Conservation (phyloP, 2,797 vertebrate species). For the Chelon auratus region DNA sequence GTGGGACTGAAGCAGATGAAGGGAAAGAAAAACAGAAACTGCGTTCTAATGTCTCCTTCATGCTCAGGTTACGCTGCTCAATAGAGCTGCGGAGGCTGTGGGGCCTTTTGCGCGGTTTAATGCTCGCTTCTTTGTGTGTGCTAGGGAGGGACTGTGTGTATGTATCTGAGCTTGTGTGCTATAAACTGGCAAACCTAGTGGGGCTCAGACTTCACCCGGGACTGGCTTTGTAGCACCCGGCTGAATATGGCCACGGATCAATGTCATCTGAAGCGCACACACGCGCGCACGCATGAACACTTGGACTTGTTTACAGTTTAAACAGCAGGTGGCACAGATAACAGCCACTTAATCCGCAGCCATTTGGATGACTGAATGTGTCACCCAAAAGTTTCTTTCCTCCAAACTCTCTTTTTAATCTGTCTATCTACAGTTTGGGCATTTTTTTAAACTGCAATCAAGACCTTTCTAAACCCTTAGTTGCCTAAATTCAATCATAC, state of each 20-base stretch:
- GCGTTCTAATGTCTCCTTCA: conserved; percentile 55
- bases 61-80: conserved; percentile 59
- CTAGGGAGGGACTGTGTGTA: not conserved
- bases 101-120: conserved; percentile 43
- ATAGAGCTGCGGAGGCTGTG: conserved; percentile 42
- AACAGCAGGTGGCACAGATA: conserved; percentile 79
- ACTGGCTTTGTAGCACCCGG: conserved; percentile 66
- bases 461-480: not conserved
- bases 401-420: not conserved
- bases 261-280: conserved; percentile 48
- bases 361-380: conserved; percentile 58
- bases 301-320: conserved; percentile 72
- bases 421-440: not conserved
- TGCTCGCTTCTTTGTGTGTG: conserved; percentile 24
- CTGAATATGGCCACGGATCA: conserved; percentile 71
- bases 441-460: not conserved
- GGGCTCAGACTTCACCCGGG: conserved; percentile 50
- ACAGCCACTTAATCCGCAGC: conserved; percentile 70
- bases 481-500: not conserved
- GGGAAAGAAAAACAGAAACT: conserved; percentile 62
- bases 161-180: conserved; percentile 16
- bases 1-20: conserved; percentile 50
- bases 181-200: conserved; percentile 45
- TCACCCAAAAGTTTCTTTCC: conserved; percentile 40
- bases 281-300: conserved; percentile 27